These are phyloP conservation scores for Theretra japonica DNA, from an alignment of 2,888 invertebrate species.

Conservation along the genomic window DNA sequence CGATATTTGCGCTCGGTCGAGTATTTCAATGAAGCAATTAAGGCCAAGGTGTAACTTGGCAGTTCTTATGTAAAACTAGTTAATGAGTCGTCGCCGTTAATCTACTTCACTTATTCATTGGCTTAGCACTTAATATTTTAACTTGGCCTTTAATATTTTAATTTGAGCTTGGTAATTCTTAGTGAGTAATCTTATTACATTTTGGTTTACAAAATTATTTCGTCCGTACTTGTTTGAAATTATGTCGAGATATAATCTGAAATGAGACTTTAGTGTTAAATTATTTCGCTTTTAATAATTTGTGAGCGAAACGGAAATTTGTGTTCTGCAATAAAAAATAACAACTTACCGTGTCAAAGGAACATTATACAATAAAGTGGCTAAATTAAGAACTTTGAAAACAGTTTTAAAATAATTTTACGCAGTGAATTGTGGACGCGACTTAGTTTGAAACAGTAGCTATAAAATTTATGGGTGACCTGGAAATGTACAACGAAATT, in stretches of 20 bases:
- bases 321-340: not conserved
- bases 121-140: conserved; percentile 9
- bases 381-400: too few relatives aligned
- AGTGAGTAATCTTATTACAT: conserved; percentile 19
- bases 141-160: conserved; percentile 17
- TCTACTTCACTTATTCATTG: conserved; percentile 24
- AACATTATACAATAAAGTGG: not conserved
- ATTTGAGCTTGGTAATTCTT: conserved; percentile 11
- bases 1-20: not conserved
- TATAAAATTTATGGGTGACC: too few relatives aligned
- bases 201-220: conserved; percentile 15
- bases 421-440: too few relatives aligned
- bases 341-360: not conserved
- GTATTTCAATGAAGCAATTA: conserved; percentile 18
- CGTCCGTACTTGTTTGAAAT: conserved; percentile 7
- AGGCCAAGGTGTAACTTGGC: conserved; percentile 10
- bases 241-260: conserved; percentile 13
- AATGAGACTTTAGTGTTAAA: conserved; percentile 17
- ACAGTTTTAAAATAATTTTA: too few relatives aligned
- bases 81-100: conserved; percentile 7
- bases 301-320: not conserved
- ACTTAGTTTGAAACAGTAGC: too few relatives aligned
- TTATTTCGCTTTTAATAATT: not conserved
- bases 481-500: too few relatives aligned
- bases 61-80: conserved; percentile 18